Evolutionary conservation across 2,888 invertebrate genomes (phyloP).

Genomic region (Xiphydria camelus): DNA sequence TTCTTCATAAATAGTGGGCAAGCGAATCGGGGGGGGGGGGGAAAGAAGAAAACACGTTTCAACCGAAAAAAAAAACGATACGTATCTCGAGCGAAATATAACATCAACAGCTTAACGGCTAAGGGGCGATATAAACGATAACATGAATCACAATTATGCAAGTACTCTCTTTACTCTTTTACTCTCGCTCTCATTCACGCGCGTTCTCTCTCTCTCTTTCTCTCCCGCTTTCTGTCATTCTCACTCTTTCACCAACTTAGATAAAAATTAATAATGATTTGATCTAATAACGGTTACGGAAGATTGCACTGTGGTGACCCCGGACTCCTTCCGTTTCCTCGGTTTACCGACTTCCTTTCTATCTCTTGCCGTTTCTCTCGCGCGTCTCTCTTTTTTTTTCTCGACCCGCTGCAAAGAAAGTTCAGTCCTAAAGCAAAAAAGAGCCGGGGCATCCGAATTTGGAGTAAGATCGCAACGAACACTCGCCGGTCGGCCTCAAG

Average conservation of each 20-base stretch:
- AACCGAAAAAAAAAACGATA: slow-evolving; percentile 30
- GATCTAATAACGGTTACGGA: slow-evolving; percentile 53
- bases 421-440: too few relatives aligned
- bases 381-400: background rate
- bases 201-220: slow-evolving; percentile 13
- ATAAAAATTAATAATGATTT: slow-evolving; percentile 49
- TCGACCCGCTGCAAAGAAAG: too few relatives aligned
- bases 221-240: slow-evolving; percentile 4
- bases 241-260: slow-evolving; percentile 20
- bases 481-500: too few relatives aligned
- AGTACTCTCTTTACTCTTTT: slow-evolving; percentile 38
- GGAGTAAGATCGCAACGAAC: too few relatives aligned
- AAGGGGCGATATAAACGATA: slow-evolving; percentile 52
- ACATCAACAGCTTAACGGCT: slow-evolving; percentile 56
- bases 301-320: slow-evolving; percentile 53
- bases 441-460: too few relatives aligned
- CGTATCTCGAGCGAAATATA: slow-evolving; percentile 51
- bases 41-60: slow-evolving; percentile 13
- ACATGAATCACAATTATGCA: slow-evolving; percentile 56
- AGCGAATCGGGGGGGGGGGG: slow-evolving; percentile 17
- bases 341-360: background rate
- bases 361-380: background rate
- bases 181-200: slow-evolving; percentile 24
- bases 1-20: slow-evolving; percentile 27
- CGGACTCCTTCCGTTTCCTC: slow-evolving; percentile 12